Percentiles rank a stretch among this genome's conserved stretches.
Evolutionary conservation across 2,113 vertebrate genomes (phyloP).

Genomic region (Eonycteris spelaea): DNA sequence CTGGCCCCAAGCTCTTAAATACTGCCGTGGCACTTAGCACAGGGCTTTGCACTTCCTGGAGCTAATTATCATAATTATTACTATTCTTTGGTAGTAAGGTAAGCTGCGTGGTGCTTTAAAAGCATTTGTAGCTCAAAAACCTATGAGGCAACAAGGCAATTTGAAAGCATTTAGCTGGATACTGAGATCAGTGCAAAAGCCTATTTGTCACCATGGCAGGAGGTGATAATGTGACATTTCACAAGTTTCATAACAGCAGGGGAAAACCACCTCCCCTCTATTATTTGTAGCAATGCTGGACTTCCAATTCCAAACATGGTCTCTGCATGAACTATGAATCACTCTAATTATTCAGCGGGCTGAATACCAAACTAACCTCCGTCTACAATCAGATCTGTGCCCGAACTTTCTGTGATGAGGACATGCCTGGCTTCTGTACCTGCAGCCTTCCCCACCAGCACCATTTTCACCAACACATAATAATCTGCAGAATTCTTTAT

Average conservation of each 20-base stretch:
- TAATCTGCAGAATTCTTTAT: neutral
- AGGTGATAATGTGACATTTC: slow-evolving; percentile 64
- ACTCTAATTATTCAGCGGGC: slow-evolving; percentile 38
- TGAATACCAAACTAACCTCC: neutral
- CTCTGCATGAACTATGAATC: slow-evolving; percentile 19
- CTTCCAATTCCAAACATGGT: slow-evolving; percentile 22
- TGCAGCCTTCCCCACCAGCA: neutral
- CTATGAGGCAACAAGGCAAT: neutral
- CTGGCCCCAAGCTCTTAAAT: neutral
- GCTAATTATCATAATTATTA: neutral
- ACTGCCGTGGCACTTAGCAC: neutral
- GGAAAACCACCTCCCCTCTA: slow-evolving; percentile 17
- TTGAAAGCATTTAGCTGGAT: slow-evolving; percentile 48
- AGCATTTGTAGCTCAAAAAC: slow-evolving; percentile 24
- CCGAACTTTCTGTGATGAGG: neutral
- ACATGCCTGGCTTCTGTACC: neutral
- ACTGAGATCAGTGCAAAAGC: slow-evolving; percentile 51
- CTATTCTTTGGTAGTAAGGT: slow-evolving; percentile 10
- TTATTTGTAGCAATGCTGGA: slow-evolving; percentile 42
- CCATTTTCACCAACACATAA: neutral
- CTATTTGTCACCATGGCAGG: slow-evolving; percentile 61
- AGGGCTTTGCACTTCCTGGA: neutral
- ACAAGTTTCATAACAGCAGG: slow-evolving; percentile 64
- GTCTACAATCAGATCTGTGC: neutral
- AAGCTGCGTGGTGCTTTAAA: slow-evolving; percentile 41